These are phyloP conservation scores for Pristionchus exspectatus DNA, from an alignment of 2,888 invertebrate species.

Conservation along the genomic window DNA sequence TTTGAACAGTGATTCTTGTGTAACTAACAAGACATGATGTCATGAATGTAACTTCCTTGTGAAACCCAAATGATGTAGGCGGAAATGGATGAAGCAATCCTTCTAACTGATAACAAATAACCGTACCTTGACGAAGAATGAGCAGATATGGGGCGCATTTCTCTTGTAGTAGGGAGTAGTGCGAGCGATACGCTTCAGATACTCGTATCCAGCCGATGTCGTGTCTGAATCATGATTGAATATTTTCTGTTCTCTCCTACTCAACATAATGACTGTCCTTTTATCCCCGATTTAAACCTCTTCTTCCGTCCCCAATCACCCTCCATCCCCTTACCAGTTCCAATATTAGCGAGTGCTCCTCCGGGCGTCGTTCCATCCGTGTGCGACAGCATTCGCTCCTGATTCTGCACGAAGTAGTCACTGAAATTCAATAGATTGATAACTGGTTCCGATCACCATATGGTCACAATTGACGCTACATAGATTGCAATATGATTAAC, in stretches of 20 bases:
- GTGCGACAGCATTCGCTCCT: constrained; percentile 79
- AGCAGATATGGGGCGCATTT: constrained; percentile 95
- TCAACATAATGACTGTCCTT: no score
- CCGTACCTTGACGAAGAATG: constrained; percentile 92
- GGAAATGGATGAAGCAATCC: no score
- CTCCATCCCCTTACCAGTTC: constrained; percentile 75
- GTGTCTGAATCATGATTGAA: not conserved
- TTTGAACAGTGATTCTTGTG: not conserved
- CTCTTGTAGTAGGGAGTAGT: constrained; percentile 96
- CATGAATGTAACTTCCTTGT: no score
- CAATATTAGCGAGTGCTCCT: constrained; percentile 82
- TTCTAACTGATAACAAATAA: not conserved
- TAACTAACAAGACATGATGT: not conserved
- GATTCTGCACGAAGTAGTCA: constrained; percentile 71
- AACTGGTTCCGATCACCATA: constrained; percentile 55
- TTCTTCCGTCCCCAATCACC: not conserved
- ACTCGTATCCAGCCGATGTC: constrained; percentile 48
- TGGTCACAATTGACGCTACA: not conserved
- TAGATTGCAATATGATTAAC: not conserved
- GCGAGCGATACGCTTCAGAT: constrained; percentile 84
- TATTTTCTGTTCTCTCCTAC: not conserved
- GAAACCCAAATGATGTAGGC: no score
- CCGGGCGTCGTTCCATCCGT: constrained; percentile 80
- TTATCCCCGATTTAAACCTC: not conserved
- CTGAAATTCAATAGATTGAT: constrained; percentile 55